Evolutionary conservation across 2,113 vertebrate species (phyloP), one percentile per base, ranked within the genome.

Genomic region (Tinamus guttatus): DNA sequence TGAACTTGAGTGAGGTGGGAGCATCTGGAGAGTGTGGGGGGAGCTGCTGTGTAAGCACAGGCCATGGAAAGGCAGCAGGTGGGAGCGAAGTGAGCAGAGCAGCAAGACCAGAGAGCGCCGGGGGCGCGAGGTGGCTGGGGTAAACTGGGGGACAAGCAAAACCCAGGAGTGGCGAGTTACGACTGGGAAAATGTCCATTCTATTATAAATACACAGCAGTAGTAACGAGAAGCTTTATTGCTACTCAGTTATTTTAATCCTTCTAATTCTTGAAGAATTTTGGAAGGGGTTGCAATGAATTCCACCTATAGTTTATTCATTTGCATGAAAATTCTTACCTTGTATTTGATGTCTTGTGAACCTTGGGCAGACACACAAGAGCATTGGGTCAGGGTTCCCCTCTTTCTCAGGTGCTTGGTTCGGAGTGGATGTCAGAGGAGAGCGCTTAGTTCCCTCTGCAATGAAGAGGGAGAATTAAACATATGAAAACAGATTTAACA

Each of bases 291-390:
- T 84, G 11, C 13, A 64, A 27, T 81, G 65, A 70, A 30, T 84
- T 77, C 68, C 9, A 47, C 19, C 12, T 36, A 1, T 49, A 34
- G 20, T 41, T 83, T 63, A 40, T 25, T 70, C 36, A 8, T 7
- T 63, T 5, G 5, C 13, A 8, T 59, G 40, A 47, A 80, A 73
- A 30, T 10, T 68, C 13, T 47, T 18, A 30, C 7, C 7, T 62
- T 71, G 1, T 0, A 1, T 74, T n/a, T 13, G 5, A 32, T 25
- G 15, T 32, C 56, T 77, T 58, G 11, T 8, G 22, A 0, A 0
- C 60, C 60, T 36, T 73, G 20, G n/a, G 28, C 20, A 34, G 83
- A 28, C 20, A 59, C 56, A 18, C 19, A 41, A 21, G 45, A 21
- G 14, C 14, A 3, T 20, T 14, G 16, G 27, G 41, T 2, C 47